These are phyloP conservation scores for Thripadectes ignobilis DNA, from an alignment of 2,797 vertebrate genomes.

Conservation along the genomic window DNA sequence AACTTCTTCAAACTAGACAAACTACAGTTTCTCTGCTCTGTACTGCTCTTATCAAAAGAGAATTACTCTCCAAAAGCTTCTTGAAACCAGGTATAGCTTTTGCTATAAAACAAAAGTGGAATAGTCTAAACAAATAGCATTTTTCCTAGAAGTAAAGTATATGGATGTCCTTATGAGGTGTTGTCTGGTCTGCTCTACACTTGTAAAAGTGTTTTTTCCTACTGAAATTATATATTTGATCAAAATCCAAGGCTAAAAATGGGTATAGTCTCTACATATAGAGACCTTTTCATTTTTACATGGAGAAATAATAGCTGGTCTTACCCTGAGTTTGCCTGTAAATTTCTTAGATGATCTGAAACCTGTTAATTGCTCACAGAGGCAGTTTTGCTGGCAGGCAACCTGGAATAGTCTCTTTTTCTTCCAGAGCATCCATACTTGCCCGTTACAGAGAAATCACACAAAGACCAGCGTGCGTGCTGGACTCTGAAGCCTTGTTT, in stretches of 20 bases:
- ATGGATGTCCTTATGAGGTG: constrained; percentile 7
- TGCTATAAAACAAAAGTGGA: background rate
- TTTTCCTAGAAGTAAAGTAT: constrained; percentile 21
- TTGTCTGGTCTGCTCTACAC: background rate
- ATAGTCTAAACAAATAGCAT: constrained; percentile 20
- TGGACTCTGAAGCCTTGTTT: background rate
- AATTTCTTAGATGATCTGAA: constrained; percentile 2
- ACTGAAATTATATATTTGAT: constrained; percentile 4
- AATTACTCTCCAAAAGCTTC: background rate
- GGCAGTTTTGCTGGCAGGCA: background rate
- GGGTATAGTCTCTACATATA: background rate
- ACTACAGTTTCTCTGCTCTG: background rate
- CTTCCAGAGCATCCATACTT: background rate
- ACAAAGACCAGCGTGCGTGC: background rate
- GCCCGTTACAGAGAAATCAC: background rate
- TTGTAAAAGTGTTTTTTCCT: background rate
- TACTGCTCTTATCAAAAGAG: background rate
- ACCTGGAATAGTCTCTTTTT: background rate
- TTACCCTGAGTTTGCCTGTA: background rate
- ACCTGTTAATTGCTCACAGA: constrained; percentile 4
- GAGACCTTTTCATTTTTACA: background rate
- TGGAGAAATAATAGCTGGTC: background rate
- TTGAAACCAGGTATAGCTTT: background rate
- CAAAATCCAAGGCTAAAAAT: background rate
- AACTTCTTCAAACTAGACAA: background rate